Percentiles rank a stretch among this genome's conserved stretches.
Evolutionary conservation across 2,113 vertebrate species (phyloP).

Genomic region (Numenius arquata): DNA sequence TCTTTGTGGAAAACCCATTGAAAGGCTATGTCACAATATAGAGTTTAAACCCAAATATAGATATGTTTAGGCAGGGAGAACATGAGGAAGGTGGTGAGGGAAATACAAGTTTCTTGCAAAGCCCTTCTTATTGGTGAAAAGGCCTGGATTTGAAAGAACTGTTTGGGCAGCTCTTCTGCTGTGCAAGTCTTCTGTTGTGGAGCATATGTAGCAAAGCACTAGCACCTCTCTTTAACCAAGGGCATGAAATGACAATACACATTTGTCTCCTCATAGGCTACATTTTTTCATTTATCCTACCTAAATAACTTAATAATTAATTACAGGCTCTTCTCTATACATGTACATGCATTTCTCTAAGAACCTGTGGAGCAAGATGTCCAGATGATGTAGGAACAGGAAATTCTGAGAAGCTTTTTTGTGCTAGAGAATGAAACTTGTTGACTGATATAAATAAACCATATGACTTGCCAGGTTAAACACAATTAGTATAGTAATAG

Average conservation of each 20-base stretch:
- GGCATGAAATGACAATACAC: not conserved
- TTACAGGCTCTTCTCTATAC: not conserved
- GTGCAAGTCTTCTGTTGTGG: no score
- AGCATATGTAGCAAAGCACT: no score
- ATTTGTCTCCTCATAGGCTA: not conserved
- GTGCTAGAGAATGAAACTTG: not conserved
- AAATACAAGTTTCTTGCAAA: no score
- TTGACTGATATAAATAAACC: not conserved
- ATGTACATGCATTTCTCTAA: not conserved
- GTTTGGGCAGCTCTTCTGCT: no score
- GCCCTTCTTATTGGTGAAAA: no score
- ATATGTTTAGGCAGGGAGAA: no score
- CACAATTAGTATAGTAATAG: not conserved
- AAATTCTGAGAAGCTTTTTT: not conserved
- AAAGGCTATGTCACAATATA: no score
- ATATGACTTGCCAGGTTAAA: not conserved
- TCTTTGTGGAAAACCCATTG: no score
- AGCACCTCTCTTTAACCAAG: not conserved
- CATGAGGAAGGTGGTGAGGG: no score
- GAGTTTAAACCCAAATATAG: no score
- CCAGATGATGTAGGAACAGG: not conserved
- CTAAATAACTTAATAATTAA: not conserved
- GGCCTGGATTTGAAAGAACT: no score
- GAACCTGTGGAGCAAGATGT: not conserved
- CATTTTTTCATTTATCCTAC: not conserved